Evolutionary conservation across 2,797 vertebrate genomes (phyloP).

Genomic region (Syngnathus rostellatus): DNA sequence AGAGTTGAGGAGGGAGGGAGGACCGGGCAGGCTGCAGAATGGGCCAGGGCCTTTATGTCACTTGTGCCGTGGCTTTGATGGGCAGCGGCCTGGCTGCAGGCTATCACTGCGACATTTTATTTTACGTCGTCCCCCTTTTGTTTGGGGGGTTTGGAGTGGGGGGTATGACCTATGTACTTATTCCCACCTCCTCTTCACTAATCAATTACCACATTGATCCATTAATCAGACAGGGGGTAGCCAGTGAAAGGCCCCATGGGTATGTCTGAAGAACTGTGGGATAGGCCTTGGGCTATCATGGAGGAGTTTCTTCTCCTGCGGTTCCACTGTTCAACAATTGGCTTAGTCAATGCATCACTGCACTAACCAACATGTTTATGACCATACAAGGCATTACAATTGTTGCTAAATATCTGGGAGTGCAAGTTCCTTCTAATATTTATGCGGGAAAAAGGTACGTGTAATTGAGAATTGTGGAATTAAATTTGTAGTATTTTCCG

Average conservation of each 20-base stretch:
- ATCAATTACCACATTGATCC: constrained; percentile 96
- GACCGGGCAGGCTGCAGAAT: constrained; percentile 67
- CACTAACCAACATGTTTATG: background rate
- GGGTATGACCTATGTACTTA: constrained; percentile 85
- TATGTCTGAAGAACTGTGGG: constrained; percentile 68
- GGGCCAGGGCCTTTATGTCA: constrained; percentile 62
- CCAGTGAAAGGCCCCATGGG: constrained; percentile 82
- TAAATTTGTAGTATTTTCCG: background rate
- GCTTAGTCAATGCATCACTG: background rate
- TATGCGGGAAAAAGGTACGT: too few relatives aligned
- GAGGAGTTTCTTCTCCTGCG: constrained; percentile 61
- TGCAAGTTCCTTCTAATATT: background rate
- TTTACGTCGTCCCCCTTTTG: constrained; percentile 85
- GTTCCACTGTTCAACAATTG: constrained; percentile 32
- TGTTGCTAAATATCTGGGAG: background rate
- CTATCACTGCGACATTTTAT: constrained; percentile 90
- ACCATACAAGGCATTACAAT: background rate
- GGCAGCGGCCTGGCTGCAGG: constrained; percentile 79
- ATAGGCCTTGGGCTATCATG: constrained; percentile 67
- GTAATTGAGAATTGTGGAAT: background rate
- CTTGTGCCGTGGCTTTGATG: constrained; percentile 80
- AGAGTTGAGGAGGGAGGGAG: constrained; percentile 54
- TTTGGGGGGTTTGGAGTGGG: constrained; percentile 62
- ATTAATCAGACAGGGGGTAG: constrained; percentile 93
- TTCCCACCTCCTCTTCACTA: constrained; percentile 86